Percentiles rank a stretch among this genome's conserved stretches.
phyloP scores from a whole-genome alignment of 2,888 invertebrate species.

The Spodoptera exigua region DNA sequence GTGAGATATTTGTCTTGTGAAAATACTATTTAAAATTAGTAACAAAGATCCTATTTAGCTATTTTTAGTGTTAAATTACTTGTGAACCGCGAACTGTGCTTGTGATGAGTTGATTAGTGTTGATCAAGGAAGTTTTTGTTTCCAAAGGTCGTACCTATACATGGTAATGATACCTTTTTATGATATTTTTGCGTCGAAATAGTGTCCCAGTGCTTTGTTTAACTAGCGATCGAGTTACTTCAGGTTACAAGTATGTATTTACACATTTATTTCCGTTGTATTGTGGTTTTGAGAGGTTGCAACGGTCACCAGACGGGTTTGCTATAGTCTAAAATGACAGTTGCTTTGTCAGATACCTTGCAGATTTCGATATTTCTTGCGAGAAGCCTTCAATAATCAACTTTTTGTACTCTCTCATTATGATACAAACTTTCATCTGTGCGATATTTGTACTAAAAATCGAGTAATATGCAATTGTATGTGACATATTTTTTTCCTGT shows the following conservation, averaged over 20 bases:
- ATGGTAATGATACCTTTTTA: conserved; percentile 74
- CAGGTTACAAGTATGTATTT: conserved; percentile 46
- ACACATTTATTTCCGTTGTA: conserved; percentile 27
- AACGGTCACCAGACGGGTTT: conserved; percentile 48
- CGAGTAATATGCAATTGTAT: conserved; percentile 12
- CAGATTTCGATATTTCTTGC: conserved; percentile 46
- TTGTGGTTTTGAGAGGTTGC: conserved; percentile 26
- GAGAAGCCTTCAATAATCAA: conserved; percentile 27
- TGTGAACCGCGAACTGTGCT: conserved; percentile 68
- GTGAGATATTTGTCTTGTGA: conserved; percentile 73
- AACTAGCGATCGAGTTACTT: conserved; percentile 55
- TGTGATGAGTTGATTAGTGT: conserved; percentile 66
- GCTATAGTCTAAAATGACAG: conserved; percentile 54
- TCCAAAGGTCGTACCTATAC: conserved; percentile 81
- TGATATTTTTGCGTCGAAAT: conserved; percentile 74
- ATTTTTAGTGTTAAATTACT: conserved; percentile 59
- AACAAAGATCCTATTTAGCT: conserved; percentile 57
- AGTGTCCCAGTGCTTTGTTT: conserved; percentile 71
- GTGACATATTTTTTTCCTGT: conserved; percentile 30
- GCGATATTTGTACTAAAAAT: conserved; percentile 1
- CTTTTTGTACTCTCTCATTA: conserved; percentile 8
- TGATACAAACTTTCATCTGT: not conserved
- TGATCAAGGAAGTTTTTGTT: conserved; percentile 76
- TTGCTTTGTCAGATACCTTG: conserved; percentile 59
- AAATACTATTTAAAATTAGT: conserved; percentile 68